Evolutionary conservation across 2,888 invertebrate species (phyloP).

Genomic region (Drosophila ezoana): DNA sequence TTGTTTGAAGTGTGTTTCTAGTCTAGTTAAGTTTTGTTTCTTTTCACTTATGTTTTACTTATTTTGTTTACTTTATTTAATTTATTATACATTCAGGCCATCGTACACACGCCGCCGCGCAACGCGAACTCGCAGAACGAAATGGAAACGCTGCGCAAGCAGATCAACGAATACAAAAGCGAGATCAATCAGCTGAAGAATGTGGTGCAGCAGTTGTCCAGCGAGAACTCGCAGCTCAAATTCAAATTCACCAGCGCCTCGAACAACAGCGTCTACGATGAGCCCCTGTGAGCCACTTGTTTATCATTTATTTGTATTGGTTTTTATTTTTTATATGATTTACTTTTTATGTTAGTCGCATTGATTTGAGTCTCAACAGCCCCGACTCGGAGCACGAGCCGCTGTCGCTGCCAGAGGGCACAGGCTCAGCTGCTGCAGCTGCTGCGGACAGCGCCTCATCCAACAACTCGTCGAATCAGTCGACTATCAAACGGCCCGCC

Average conservation of each 20-base stretch:
- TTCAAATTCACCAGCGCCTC: constrained; percentile 85
- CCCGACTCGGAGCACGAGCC: constrained; percentile 82
- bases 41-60: constrained; percentile 40
- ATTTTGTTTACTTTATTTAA: constrained; percentile 37
- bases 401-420: constrained; percentile 83
- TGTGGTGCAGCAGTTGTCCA: constrained; percentile 91
- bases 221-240: constrained; percentile 92
- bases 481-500: constrained; percentile 89
- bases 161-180: constrained; percentile 83
- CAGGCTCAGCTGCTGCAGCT: constrained; percentile 12
- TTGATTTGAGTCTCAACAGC: constrained; percentile 81
- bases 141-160: constrained; percentile 84
- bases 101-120: constrained; percentile 77
- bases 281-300: constrained; percentile 82
- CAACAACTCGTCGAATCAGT: constrained; percentile 83
- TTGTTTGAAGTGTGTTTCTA: constrained; percentile 12
- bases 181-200: constrained; percentile 85
- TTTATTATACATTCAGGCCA: constrained; percentile 65
- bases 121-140: constrained; percentile 69
- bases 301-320: constrained; percentile 31
- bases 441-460: constrained; percentile 66
- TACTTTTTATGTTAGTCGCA: constrained; percentile 76
- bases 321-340: constrained; percentile 37
- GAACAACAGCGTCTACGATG: constrained; percentile 83
- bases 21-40: constrained; percentile 22